Base-by-base conservation (phyloP, 2,888 invertebrate species). In the Agonopterix arenella region DNA sequence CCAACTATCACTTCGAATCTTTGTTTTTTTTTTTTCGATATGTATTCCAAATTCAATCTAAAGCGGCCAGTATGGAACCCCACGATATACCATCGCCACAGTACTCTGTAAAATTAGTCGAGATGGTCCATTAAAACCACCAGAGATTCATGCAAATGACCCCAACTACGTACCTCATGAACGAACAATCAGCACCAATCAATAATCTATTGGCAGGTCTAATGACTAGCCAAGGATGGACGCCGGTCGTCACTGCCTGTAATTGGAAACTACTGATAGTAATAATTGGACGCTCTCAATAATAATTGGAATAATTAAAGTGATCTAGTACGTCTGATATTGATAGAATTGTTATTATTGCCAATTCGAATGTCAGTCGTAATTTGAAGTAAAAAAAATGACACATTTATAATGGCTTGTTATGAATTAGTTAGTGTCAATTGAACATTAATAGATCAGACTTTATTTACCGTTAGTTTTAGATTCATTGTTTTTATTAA, bases 161-260 rank as follows among this genome's bases (percentile, higher is more conserved):
- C 82, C 70, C 70, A 66, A 59, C 61, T 63, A 66, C 68, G 55
- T 70, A 70, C 69, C 66, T 63, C 64, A 61, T 66, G 64, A 63
- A 66, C 69, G 61, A 68, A 70, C 89, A 89, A 89, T 89, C 86
- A 85, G 80, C 83, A 85, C 86, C 88, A 88, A 89, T 89, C 88
- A 89, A 89, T 88, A 85, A 82, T 77, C 80, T 86, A 89, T 88
- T 84, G 86, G 81, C 81, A 78, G 71, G 71, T 70, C 68, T 88
- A 88, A 88, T 88, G 84, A 84, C 80, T 79, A 78, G 74, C 76
- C 86, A 88, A 88, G 88, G 88, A 84, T 82, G 72, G 64, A 68
- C 58, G 66, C 53, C 70, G 61, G 76, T 71, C 70, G 72, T 65
- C 72, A 68, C 73, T 61, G 70, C 61, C 7, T 60, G 71, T 84